phyloP scores from a whole-genome alignment of 2,888 invertebrate genomes.

The Flexamia atlantica region DNA sequence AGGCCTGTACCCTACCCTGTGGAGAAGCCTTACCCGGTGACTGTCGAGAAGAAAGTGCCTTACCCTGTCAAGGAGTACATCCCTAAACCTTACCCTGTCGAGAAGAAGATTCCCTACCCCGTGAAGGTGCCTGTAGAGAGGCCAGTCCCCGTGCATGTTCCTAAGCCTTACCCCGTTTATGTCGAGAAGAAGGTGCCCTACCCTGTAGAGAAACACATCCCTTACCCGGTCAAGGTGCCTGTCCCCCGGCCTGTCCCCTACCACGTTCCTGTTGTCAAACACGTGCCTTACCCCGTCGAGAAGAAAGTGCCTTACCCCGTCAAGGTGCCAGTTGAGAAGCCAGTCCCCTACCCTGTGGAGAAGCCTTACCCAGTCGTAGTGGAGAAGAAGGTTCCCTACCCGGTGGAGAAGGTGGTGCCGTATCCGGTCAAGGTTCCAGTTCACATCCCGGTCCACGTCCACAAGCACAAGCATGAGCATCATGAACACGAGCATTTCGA shows the following conservation, averaged over 20 bases:
- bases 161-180: constrained; percentile 66
- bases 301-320: constrained; percentile 52
- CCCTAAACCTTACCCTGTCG: constrained; percentile 51
- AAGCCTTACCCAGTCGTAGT: constrained; percentile 51
- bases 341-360: constrained; percentile 63
- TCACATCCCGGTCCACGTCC: constrained; percentile 49
- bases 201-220: constrained; percentile 59
- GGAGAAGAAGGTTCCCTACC: constrained; percentile 54
- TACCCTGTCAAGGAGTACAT: constrained; percentile 57
- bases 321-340: constrained; percentile 63
- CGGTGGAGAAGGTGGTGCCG: constrained; percentile 53
- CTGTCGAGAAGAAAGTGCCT: constrained; percentile 58
- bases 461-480: constrained; percentile 33
- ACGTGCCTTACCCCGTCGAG: constrained; percentile 56
- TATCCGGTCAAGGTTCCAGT: constrained; percentile 53
- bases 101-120: constrained; percentile 54
- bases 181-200: constrained; percentile 56
- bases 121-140: constrained; percentile 47
- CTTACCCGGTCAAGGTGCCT: constrained; percentile 64
- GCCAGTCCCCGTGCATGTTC: constrained; percentile 34
- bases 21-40: constrained; percentile 51
- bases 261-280: constrained; percentile 64
- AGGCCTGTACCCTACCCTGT: constrained; percentile 56
- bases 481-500: no score
- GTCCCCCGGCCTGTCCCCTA: constrained; percentile 48